phyloP scores from a whole-genome alignment of 1,140 invertebrate genomes.

The Plutomurus gul region DNA sequence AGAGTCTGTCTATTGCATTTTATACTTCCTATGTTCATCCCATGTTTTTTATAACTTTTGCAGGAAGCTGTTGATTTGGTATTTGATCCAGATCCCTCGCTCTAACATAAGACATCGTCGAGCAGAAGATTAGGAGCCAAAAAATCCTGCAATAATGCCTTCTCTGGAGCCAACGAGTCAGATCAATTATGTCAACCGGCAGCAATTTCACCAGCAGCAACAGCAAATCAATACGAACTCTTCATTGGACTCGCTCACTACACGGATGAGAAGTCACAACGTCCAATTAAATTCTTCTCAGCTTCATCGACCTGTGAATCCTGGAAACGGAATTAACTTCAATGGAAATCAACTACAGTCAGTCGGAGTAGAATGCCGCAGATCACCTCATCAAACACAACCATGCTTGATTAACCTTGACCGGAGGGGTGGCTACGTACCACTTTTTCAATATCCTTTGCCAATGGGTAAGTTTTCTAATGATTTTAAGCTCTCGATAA shows the following conservation, averaged over 20 bases:
- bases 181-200: slow-evolving; percentile 10
- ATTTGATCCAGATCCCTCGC: not conserved
- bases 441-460: slow-evolving; percentile 33
- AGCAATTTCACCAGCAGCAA: not conserved
- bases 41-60: not conserved
- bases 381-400: not conserved
- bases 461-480: slow-evolving; percentile 25
- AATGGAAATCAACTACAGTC: not conserved
- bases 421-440: not conserved
- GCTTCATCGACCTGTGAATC: not conserved
- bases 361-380: not conserved
- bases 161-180: slow-evolving; percentile 8
- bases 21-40: too few species aligned
- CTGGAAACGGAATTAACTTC: not conserved
- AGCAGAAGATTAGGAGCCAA: not conserved
- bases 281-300: slow-evolving; percentile 12
- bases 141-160: not conserved
- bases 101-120: not conserved
- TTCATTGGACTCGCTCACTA: not conserved
- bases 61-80: not conserved
- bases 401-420: slow-evolving; percentile 37
- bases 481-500: too few species aligned
- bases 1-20: too few species aligned
- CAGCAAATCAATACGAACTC: slow-evolving; percentile 6
- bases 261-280: not conserved